Conservation (phyloP, 2,888 invertebrate species). For the Drosophila yooni region DNA sequence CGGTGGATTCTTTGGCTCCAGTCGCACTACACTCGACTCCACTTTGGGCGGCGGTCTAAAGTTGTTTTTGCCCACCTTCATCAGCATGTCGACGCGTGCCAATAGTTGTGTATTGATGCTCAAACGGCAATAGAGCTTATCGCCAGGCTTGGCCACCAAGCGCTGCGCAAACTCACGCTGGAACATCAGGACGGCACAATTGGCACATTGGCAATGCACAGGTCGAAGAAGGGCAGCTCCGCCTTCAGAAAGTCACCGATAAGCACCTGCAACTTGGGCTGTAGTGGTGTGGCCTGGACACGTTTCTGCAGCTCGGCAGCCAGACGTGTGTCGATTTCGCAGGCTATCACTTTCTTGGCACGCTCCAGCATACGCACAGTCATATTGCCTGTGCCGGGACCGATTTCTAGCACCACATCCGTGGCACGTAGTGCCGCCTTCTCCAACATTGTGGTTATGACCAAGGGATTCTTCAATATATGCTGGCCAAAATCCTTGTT, state of each 20-base stretch:
- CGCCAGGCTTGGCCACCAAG: conserved; percentile 98
- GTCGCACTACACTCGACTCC: conserved; percentile 98
- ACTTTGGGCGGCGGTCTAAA: conserved; percentile 99
- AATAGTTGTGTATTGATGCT: conserved; percentile 98
- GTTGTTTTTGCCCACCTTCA: conserved; percentile 99
- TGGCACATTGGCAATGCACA: conserved; percentile 99
- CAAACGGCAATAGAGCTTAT: conserved; percentile 97
- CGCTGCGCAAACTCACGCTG: conserved; percentile 99
- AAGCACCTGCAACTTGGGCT: conserved; percentile 95
- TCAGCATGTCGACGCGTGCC: conserved; percentile 96
- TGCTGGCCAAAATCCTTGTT: conserved; percentile 99
- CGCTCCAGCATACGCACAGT: conserved; percentile 97
- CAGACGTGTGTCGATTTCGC: conserved; percentile 97
- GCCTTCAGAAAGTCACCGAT: conserved; percentile 98
- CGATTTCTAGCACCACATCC: conserved; percentile 98
- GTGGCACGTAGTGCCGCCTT: conserved; percentile 96
- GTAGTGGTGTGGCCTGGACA: conserved; percentile 94
- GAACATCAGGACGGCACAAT: conserved; percentile 99
- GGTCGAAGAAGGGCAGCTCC: conserved; percentile 97
- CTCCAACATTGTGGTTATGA: conserved; percentile 97
- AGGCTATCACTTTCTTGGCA: conserved; percentile 97
- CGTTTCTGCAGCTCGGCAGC: conserved; percentile 99
- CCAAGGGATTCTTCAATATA: conserved; percentile 96
- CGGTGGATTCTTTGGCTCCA: conserved; percentile 98
- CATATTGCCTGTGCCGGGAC: conserved; percentile 99